Evolutionary conservation across 2,113 vertebrate species (phyloP).

Genomic region (Rhizomys pruinosus): DNA sequence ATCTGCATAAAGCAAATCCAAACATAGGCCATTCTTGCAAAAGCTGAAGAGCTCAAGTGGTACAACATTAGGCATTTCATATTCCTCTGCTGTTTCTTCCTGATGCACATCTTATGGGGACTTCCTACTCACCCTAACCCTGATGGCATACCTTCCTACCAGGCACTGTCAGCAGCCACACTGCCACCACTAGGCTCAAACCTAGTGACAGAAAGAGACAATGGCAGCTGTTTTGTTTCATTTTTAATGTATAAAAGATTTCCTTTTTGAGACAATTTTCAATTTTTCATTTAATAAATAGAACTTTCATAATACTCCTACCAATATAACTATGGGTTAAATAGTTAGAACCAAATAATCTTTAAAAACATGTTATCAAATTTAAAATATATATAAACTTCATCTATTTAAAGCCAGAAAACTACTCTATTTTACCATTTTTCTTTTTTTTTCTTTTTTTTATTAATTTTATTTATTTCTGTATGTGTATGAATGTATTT

Average conservation of each 20-base stretch:
- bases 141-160: background rate
- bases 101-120: background rate
- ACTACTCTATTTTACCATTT: background rate
- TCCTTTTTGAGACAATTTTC: background rate
- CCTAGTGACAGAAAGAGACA: background rate
- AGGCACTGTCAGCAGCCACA: background rate
- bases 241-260: conserved; percentile 5
- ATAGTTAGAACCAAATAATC: background rate
- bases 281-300: conserved; percentile 30
- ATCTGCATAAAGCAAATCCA: background rate
- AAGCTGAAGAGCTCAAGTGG: background rate
- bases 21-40: background rate
- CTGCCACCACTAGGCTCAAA: too few relatives aligned
- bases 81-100: background rate
- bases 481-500: too few relatives aligned
- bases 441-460: background rate
- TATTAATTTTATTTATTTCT: too few relatives aligned
- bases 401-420: too few relatives aligned
- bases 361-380: conserved; percentile 20
- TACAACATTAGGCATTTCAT: background rate
- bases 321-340: background rate
- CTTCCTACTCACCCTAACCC: background rate
- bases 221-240: background rate
- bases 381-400: background rate
- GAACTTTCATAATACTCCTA: conserved; percentile 16